Evolutionary conservation across 2,888 invertebrate genomes (phyloP), one percentile per base, ranked within the genome.

Genomic region (Gastracanthus pulcherrimus): DNA sequence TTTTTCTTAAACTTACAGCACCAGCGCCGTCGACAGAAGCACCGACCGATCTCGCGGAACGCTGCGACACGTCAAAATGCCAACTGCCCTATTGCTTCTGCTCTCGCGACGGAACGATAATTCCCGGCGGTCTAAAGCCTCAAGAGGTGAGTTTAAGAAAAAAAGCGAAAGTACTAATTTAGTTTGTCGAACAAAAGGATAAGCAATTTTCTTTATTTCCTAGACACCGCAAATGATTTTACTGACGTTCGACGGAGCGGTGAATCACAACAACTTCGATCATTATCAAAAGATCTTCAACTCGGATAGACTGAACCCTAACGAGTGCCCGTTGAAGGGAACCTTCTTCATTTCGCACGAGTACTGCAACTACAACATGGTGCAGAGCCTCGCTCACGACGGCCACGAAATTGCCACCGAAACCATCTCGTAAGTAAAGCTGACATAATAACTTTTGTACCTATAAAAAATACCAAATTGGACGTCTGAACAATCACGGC

Each of bases 201-300:
- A n/a, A n/a, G n/a, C n/a, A n/a, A n/a, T n/a, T n/a, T n/a, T n/a
- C n/a, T 3, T 2, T 34, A 62, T 69, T 19, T 55, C 93, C 9
- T 93, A 98, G 97, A 96, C 96, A 51, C 98, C 98, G 7, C 98
- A 98, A 94, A 97, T 98, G 94, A 96, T 98, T 87, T 92, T 98
- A 89, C 92, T 98, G 87, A 98, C 98, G 55, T 98, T 98, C 91
- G 98, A 98, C 91, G 98, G 98, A 72, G 98, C 98, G 31, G 66
- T 86, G 26, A 98, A 98, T 92, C 94, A 97, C 89, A 97, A 98
- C 91, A 98, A 98, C 92, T 97, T 94, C 91, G 96, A 97, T 83
- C 95, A 96, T 88, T 98, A 98, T 92, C 95, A 94, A 90, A 96
- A 96, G 92, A 96, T 98, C 76, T 97, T 98, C 91, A 94, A 94